Evolutionary conservation across 2,113 vertebrate species (phyloP), one percentile per base, ranked within the genome.

Genomic region (Mustelus asterias): DNA sequence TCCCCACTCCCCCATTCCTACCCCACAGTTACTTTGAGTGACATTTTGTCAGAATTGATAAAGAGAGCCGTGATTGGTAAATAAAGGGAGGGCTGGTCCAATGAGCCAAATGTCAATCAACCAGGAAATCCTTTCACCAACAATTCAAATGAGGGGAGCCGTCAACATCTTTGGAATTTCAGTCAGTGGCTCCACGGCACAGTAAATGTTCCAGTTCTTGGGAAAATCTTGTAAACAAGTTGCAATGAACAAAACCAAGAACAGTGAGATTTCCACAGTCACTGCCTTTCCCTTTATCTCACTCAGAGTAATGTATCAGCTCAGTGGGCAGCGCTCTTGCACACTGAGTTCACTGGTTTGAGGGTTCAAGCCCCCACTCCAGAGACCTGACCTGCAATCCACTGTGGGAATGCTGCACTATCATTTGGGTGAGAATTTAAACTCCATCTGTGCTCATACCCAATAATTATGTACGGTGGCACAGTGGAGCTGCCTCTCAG

Each of bases 31-130:
- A 44, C 37, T 94, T 94, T 94, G 92, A 94, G 8, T 94, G 92
- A n/a, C 92, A 69, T 26, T 69, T 69, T 94, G 92, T 70, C 92
- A 94, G 63, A 94, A 69, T 44, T 94, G 92, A 94, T 94, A 94
- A 94, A 94, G 92, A 94, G 92, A 70, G 65, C 26, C 20, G 22
- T 44, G 92, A 94, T 44, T 94, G 92, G 33, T 69, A 69, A 69
- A 94, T 69, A 94, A 94, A 94, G 65, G 37, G 63, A 94, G 92
- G 92, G 63, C 22, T 22, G 92, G 69, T 37, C 92, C 37, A 44
- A 70, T 26, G 14, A 70, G 65, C 18, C 9, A 3, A 24, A 22
- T 94, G 92, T 70, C 92, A 94, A 11, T 94, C 92, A 69, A 41
- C 33, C 7, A 22, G 8, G 1, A 26, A 94, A 69, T 94, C 92